These are phyloP conservation scores for Tragulus kanchil DNA, from an alignment of 2,113 vertebrate species.

Conservation along the genomic window DNA sequence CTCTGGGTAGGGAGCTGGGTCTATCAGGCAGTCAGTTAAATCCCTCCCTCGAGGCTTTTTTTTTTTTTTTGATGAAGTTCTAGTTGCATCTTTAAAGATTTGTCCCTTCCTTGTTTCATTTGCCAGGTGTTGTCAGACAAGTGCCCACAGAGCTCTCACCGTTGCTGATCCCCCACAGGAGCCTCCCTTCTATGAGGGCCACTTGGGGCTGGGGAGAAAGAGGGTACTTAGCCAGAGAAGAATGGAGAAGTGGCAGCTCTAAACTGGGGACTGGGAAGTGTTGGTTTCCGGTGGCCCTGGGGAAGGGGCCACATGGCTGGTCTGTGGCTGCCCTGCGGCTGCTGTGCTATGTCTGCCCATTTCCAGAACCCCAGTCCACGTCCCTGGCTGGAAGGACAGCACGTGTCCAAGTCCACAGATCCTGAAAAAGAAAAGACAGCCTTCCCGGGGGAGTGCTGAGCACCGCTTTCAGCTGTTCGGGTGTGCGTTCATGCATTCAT, in stretches of 20 bases:
- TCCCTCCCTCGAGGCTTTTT: neutral
- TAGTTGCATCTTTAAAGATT: neutral
- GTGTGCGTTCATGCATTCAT: neutral
- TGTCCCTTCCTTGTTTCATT: neutral
- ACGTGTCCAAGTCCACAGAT: neutral
- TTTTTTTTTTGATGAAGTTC: neutral
- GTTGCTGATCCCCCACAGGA: neutral
- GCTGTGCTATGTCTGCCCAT: neutral
- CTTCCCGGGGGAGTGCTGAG: no score
- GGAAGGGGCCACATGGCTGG: neutral
- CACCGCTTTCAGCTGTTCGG: neutral
- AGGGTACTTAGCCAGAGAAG: neutral
- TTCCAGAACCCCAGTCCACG: neutral
- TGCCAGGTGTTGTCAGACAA: no score
- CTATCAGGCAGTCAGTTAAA: neutral
- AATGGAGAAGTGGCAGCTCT: slow-evolving; percentile 74
- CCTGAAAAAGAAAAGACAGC: neutral
- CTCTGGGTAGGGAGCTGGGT: neutral
- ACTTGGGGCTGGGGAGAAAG: neutral
- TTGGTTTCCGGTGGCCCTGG: neutral
- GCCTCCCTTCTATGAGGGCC: neutral
- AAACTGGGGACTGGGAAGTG: slow-evolving; percentile 69
- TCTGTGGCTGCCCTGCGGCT: neutral
- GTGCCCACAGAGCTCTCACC: no score
- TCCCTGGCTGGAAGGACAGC: neutral